Conservation (phyloP, 2,797 vertebrate genomes). For the Ctenopoma kingsleyae region DNA sequence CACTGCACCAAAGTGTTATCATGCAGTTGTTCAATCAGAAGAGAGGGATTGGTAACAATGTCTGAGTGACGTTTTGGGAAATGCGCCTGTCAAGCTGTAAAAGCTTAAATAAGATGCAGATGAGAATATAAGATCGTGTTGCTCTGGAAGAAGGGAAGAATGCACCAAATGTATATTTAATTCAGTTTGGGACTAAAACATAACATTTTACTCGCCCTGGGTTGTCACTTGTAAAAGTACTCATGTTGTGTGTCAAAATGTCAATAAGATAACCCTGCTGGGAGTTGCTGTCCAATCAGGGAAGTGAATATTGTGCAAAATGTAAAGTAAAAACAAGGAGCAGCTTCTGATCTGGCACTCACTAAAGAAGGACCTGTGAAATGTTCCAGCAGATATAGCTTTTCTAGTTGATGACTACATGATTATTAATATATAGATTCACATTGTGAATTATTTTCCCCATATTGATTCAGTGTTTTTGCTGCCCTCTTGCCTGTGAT, state of each 20-base stretch:
- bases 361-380: not conserved
- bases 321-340: constrained; percentile 20
- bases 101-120: constrained; percentile 20
- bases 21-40: constrained; percentile 4
- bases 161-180: constrained; percentile 28
- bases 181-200: constrained; percentile 18
- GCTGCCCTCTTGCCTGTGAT: constrained; percentile 19
- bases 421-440: constrained; percentile 1
- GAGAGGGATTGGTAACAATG: constrained; percentile 3
- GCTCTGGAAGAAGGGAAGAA: not conserved
- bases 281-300: constrained; percentile 26
- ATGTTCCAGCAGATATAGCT: constrained; percentile 10
- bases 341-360: constrained; percentile 2
- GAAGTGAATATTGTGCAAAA: constrained; percentile 24
- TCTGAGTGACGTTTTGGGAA: not conserved
- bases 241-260: constrained; percentile 13
- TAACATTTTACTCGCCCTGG: not conserved
- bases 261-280: constrained; percentile 11
- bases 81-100: constrained; percentile 25
- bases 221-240: constrained; percentile 9
- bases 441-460: not conserved
- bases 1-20: constrained; percentile 27
- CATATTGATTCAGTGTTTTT: not conserved
- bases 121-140: not conserved
- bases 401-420: constrained; percentile 3